phyloP scores from a whole-genome alignment of 2,888 invertebrate genomes.

The Drosophila acutilabella region DNA sequence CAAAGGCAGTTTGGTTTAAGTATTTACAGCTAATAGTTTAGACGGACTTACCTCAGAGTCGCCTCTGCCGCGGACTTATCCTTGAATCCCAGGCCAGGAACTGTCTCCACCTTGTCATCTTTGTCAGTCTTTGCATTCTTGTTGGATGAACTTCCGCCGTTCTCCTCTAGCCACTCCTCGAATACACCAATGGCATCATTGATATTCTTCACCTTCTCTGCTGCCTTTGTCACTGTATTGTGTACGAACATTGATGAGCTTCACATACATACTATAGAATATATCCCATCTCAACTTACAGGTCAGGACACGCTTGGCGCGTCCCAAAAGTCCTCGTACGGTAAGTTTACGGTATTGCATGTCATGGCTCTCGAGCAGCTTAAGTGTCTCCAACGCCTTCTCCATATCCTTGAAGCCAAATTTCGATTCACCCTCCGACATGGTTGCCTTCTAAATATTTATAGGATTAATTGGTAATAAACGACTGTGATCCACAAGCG shows the following conservation, averaged over 20 bases:
- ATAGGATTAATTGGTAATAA: background rate
- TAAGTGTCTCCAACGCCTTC: conserved; percentile 89
- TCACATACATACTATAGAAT: background rate
- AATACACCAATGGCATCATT: conserved; percentile 89
- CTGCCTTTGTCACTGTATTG: conserved; percentile 88
- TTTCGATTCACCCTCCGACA: conserved; percentile 86
- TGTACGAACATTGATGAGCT: background rate
- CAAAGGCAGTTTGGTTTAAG: background rate
- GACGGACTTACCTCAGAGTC: conserved; percentile 86
- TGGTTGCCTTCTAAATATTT: conserved; percentile 24
- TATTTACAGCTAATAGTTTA: background rate
- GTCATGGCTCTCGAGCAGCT: conserved; percentile 88
- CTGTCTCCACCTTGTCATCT: conserved; percentile 87
- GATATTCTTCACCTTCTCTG: conserved; percentile 89
- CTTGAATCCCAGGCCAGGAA: conserved; percentile 91
- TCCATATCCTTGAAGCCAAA: conserved; percentile 91
- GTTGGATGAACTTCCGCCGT: conserved; percentile 84
- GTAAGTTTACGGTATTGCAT: conserved; percentile 88
- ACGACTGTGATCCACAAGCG: conserved; percentile 44
- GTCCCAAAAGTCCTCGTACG: conserved; percentile 87
- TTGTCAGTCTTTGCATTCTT: conserved; percentile 86
- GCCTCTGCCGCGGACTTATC: conserved; percentile 90
- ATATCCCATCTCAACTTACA: conserved; percentile 73
- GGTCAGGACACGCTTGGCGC: conserved; percentile 86
- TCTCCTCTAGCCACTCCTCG: conserved; percentile 88